Evolutionary conservation across 2,797 vertebrate genomes (phyloP), one percentile per base, ranked within the genome.

Genomic region (Parambassis ranga): DNA sequence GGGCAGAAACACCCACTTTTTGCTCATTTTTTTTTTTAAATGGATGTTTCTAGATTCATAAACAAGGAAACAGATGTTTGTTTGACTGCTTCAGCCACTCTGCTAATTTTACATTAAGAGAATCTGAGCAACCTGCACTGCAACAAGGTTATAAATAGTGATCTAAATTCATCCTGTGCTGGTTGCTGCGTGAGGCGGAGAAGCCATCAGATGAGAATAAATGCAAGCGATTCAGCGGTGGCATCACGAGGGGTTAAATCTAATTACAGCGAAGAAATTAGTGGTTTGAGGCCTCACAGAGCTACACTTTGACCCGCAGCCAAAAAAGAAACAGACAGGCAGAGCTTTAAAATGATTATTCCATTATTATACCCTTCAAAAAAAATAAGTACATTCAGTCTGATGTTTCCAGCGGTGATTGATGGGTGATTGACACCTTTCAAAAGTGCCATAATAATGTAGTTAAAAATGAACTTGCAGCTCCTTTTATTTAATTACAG

Each of bases 141-240:
- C 81, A 82, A 75, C 80, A 57, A 27, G 28, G 60, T 79, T 84
- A 81, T 70, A 82, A 85, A 85, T 82, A 85, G 77, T 38, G 53
- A 53, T 73, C 77, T 62, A 56, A 71, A 87, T 58, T 47, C 70
- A 71, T 71, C 50, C 32, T 23, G 46, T 6, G 0, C 58, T 37
- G 38, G 58, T 35, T 57, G 65, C 79, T 63, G 52, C n/a, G 60
- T 19, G 79, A 66, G 64, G 66, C 16, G 42, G 77, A 73, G 72
- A 47, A 60, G 62, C 69, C 43, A 47, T 72, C 76, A 57, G 61
- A 66, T 49, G 59, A 44, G 65, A 65, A 61, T 56, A 67, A 69
- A 79, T 32, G 67, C 43, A 59, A 43, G 50, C 30, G 18, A 71
- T 53, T 44, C 73, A 36, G 20, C 35, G 11, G 48, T 18, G 37